Evolutionary conservation across 2,888 invertebrate genomes (phyloP), one percentile per base, ranked within the genome.

Genomic region (Philhelius pedissequus): DNA sequence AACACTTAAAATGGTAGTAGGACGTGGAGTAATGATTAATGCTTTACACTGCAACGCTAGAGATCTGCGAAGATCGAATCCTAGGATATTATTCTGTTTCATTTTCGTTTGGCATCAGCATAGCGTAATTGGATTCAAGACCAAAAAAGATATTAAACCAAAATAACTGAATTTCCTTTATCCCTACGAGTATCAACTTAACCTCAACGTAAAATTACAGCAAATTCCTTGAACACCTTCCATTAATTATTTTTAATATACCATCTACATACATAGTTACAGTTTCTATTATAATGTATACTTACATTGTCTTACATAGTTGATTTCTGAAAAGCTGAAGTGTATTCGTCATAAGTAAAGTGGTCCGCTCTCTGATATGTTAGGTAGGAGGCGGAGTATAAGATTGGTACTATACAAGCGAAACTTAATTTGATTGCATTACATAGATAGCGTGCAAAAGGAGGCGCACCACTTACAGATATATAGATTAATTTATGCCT

Each of bases 351-450:
- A 80, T 60, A 32, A 6, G 66, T 22, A 25, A 18, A 56, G 78
- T 74, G 48, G n/a, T n/a, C 50, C 48, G 15, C 15, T 25, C 7
- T 8, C 40, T 54, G n/a, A n/a, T n/a, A n/a, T n/a, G 4, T 9
- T 13, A 40, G 22, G 22, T 20, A 62, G 62, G 62, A 48, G 56
- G 62, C 38, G 56, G 35, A 74, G 69, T 45, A 54, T 35, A 79
- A 38, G 9, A 18, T 68, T 20, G 38, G 54, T 60, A 52, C 81
- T 66, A 38, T 48, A 68, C 79, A 60, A 68, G 80, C 60, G 75
- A 74, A 81, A 76, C 80, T 86, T 86, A 87, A 87, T 87, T 87
- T 87, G 87, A 87, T 87, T 87, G 87, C 87, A 87, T 87, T 86
- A 84, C 87, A 71, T 56, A 87, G 87, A 87, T 87, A 87, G 87